phyloP scores from a whole-genome alignment of 2,888 invertebrate genomes.

The Eilema caniola region DNA sequence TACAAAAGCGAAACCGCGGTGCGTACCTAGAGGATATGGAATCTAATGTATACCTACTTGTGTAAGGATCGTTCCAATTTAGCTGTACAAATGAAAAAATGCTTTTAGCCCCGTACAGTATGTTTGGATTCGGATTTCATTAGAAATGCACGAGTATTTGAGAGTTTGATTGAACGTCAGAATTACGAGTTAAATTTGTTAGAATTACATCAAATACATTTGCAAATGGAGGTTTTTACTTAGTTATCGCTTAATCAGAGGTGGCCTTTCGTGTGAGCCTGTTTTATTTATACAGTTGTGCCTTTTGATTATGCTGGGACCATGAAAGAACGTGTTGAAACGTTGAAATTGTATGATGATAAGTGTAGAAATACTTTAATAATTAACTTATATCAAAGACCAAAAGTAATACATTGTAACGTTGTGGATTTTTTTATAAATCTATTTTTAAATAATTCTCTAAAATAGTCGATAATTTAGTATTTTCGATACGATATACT shows the following conservation, averaged over 20 bases:
- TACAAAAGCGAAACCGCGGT: neutral
- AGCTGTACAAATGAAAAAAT: slow-evolving; percentile 61
- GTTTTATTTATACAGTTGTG: slow-evolving; percentile 1
- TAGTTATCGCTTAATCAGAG: neutral
- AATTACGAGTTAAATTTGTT: slow-evolving; percentile 26
- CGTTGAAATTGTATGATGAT: neutral
- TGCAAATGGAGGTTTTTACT: slow-evolving; percentile 17
- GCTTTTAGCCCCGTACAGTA: slow-evolving; percentile 54
- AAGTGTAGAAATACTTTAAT: neutral
- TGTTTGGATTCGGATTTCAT: slow-evolving; percentile 27
- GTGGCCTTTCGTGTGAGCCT: slow-evolving; percentile 1
- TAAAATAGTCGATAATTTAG: too few relatives aligned
- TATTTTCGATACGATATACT: too few relatives aligned
- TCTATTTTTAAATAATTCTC: too few relatives aligned
- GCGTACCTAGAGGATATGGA: slow-evolving; percentile 23
- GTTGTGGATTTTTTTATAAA: too few relatives aligned
- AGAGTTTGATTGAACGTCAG: slow-evolving; percentile 48
- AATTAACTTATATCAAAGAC: too few relatives aligned
- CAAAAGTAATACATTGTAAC: too few relatives aligned
- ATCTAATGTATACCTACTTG: slow-evolving; percentile 47
- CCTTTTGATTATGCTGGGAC: neutral
- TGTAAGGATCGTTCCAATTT: slow-evolving; percentile 35
- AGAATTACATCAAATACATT: slow-evolving; percentile 27
- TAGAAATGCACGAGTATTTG: slow-evolving; percentile 48
- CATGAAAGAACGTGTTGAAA: neutral